Evolutionary conservation across 2,797 vertebrate genomes (phyloP), one percentile per base, ranked within the genome.

Genomic region (Pseudopleuronectes americanus): DNA sequence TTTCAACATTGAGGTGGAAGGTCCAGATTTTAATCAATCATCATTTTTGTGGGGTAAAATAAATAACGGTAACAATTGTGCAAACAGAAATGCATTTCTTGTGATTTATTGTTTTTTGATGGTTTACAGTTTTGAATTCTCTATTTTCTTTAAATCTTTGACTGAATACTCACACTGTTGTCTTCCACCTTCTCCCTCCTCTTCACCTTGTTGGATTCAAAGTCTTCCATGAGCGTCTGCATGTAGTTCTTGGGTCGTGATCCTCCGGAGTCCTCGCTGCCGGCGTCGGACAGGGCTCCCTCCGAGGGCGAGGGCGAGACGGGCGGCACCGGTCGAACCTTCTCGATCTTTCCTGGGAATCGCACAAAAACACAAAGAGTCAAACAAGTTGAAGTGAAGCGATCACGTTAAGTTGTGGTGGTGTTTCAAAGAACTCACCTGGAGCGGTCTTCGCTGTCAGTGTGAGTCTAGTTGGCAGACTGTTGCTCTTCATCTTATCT

Each of bases 171-270:
- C 92, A 99, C 98, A 76, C 95, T 97, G 92, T 94, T 96, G 90
- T 99, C 97, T 1, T 99, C 98, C 89, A 95, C 85, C 77, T 96
- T 96, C 87, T 99, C 97, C 75, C 95, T 94, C 86, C 96, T 96
- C 91, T 98, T 99, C 84, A 96, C 96, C 92, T 97, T 99, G 94
- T 98, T 97, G 48, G 94, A 95, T 92, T 99, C 97, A 9, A 94
- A 99, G 92, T 99, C 98, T 77, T 99, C 97, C 97, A 99, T 95
- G 38, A 99, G 96, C 0, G 97, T 99, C 94, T 99, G 95, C 97
- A 99, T 97, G 93, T 96, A 95, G 92, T 97, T 99, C 92, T 97
- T 99, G 86, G 96, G 94, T 22, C 96, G 89, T 68, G 96, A 96
- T 52, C 95, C 96, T 6, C 91, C 93, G 2, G 96, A 94, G 89